phyloP scores from a whole-genome alignment of 2,113 vertebrate species.

The Pelmatolapia mariae region DNA sequence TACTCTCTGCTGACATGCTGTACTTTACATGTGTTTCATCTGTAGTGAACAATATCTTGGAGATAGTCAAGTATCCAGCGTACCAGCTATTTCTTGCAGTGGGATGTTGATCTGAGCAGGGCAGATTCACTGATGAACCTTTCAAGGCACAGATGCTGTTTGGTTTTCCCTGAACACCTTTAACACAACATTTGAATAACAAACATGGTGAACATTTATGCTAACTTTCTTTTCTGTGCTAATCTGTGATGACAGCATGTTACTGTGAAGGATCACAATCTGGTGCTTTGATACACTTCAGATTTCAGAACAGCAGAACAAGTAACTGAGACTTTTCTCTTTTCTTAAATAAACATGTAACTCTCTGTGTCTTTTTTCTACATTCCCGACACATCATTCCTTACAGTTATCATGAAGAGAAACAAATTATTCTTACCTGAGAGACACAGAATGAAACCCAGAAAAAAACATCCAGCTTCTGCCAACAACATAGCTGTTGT shows the following conservation, averaged over 20 bases:
- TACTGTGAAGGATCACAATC: neutral
- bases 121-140: constrained; percentile 4
- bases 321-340: rapidly evolving
- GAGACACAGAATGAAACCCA: neutral
- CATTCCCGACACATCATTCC: neutral
- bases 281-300: rapidly evolving
- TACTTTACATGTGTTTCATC: neutral
- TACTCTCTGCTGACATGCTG: neutral
- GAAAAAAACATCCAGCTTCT: neutral
- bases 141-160: neutral
- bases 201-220: neutral
- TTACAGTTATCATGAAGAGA: neutral
- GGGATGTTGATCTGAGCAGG: neutral
- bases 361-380: neutral
- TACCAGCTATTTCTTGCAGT: neutral
- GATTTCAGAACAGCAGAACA: neutral
- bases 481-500: neutral
- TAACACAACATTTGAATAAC: neutral
- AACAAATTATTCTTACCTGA: neutral
- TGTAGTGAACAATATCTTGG: neutral
- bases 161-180: neutral
- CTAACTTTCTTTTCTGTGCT: neutral
- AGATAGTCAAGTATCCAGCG: rapidly evolving
- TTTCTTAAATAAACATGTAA: neutral
- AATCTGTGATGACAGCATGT: neutral